Evolutionary conservation across 1,140 invertebrate species (phyloP).

Genomic region (Megalopta genalis): DNA sequence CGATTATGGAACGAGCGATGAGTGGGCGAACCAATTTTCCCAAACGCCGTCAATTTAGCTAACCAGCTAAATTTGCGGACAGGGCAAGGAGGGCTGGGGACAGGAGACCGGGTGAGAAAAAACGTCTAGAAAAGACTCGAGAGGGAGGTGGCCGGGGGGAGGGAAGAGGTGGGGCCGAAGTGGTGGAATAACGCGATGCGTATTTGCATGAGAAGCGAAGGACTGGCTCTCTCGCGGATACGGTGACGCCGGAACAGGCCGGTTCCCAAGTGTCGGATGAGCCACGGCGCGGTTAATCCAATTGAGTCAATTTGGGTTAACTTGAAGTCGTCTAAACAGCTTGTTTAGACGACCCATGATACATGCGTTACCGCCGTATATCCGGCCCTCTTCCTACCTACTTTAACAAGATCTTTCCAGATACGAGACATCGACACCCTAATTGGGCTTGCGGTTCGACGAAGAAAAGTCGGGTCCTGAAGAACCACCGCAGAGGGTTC

Average conservation of each 20-base stretch:
- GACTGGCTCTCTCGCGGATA: conserved; percentile 67
- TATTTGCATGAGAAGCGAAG: conserved; percentile 79
- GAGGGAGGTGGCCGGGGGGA: conserved; percentile 14
- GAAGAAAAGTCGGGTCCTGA: neutral
- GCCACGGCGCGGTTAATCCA: conserved; percentile 78
- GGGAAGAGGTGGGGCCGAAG: conserved; percentile 45
- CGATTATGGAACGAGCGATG: conserved; percentile 29
- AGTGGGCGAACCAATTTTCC: conserved; percentile 64
- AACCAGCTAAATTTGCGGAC: conserved; percentile 65
- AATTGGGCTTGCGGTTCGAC: neutral
- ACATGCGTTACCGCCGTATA: conserved; percentile 68
- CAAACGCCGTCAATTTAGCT: conserved; percentile 66
- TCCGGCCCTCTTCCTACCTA: conserved; percentile 71
- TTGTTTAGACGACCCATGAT: conserved; percentile 75
- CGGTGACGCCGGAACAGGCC: conserved; percentile 69
- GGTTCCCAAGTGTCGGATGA: conserved; percentile 79
- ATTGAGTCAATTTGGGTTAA: conserved; percentile 80
- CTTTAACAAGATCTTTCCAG: conserved; percentile 49
- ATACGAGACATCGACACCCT: conserved; percentile 27
- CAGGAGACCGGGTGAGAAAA: conserved; percentile 48
- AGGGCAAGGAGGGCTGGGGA: conserved; percentile 59
- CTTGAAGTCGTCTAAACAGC: conserved; percentile 81
- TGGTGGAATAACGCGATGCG: conserved; percentile 61
- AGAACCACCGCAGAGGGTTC: neutral
- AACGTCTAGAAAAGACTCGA: conserved; percentile 46